A percentile compares a stretch with the other conserved stretches of the same genome.
These are phyloP conservation scores for Alexandromys fortis DNA, from an alignment of 2,113 vertebrate genomes.

Conservation along the genomic window DNA sequence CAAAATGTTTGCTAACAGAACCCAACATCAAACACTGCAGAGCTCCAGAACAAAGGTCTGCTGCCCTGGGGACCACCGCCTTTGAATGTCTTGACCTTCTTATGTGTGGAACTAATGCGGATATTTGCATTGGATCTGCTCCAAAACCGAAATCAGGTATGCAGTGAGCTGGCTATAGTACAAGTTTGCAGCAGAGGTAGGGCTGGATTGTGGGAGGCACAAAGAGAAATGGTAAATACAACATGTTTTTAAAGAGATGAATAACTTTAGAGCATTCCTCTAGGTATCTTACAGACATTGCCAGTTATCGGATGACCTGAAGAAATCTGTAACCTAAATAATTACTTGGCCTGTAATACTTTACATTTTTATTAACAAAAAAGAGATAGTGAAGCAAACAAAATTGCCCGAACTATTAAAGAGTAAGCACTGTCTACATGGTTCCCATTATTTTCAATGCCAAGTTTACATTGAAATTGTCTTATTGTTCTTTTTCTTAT, in stretches of 20 bases:
- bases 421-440: conserved; percentile 46
- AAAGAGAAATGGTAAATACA: not conserved
- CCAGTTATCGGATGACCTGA: conserved; percentile 26
- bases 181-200: not conserved
- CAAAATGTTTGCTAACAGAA: conserved; percentile 26
- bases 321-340: conserved; percentile 61
- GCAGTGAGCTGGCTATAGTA: not conserved
- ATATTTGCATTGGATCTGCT: conserved; percentile 53
- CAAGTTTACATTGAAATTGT: not conserved
- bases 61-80: not conserved
- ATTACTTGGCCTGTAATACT: conserved; percentile 52
- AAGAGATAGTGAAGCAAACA: conserved; percentile 65
- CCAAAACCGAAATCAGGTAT: conserved; percentile 33
- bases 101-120: conserved; percentile 48
- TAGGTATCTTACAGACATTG: conserved; percentile 61
- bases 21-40: conserved; percentile 44
- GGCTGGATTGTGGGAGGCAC: not conserved
- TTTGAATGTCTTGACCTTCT: conserved; percentile 41
- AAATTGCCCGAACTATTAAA: conserved; percentile 55
- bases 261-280: not conserved
- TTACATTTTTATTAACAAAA: conserved; percentile 76
- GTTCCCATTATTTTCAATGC: conserved; percentile 42
- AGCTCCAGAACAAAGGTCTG: conserved; percentile 18
- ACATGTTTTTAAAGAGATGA: not conserved
- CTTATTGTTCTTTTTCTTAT: conserved; percentile 25